Evolutionary conservation across 2,113 vertebrate species (phyloP).

Genomic region (Columbina picui): DNA sequence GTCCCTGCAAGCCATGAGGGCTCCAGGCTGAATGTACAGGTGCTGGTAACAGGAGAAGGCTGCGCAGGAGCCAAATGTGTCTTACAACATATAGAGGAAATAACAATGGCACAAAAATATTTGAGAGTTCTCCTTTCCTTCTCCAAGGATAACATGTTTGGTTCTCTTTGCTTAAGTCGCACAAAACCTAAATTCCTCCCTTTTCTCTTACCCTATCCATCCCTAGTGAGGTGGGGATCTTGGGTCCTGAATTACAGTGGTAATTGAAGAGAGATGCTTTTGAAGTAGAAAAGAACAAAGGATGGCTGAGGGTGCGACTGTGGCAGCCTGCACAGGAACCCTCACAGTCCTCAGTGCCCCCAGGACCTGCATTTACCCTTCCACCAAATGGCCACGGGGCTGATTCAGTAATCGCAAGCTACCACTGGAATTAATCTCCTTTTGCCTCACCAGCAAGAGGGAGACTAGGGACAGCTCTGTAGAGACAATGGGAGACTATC

Average conservation of each 20-base stretch:
- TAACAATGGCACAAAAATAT: neutral
- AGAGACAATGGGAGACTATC: neutral
- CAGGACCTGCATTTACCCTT: no score
- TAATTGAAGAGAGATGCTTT: rapidly evolving
- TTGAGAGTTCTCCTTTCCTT: neutral
- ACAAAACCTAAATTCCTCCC: neutral
- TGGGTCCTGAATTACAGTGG: neutral
- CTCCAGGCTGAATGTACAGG: neutral
- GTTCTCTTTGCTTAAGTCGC: neutral
- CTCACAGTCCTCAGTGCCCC: neutral
- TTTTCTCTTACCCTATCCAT: neutral
- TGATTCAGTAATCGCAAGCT: rapidly evolving
- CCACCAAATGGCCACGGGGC: rapidly evolving
- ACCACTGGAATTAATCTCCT: neutral
- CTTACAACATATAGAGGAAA: neutral
- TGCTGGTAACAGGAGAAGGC: neutral
- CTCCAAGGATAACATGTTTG: neutral
- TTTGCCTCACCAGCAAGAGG: neutral
- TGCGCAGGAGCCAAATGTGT: neutral
- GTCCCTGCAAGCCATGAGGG: neutral
- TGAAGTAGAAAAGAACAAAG: neutral
- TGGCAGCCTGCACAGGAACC: rapidly evolving
- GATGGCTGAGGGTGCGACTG: rapidly evolving
- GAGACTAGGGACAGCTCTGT: neutral
- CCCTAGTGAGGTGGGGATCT: neutral